Evolutionary conservation across 2,113 vertebrate genomes (phyloP).

Genomic region (Thomomys bottae): DNA sequence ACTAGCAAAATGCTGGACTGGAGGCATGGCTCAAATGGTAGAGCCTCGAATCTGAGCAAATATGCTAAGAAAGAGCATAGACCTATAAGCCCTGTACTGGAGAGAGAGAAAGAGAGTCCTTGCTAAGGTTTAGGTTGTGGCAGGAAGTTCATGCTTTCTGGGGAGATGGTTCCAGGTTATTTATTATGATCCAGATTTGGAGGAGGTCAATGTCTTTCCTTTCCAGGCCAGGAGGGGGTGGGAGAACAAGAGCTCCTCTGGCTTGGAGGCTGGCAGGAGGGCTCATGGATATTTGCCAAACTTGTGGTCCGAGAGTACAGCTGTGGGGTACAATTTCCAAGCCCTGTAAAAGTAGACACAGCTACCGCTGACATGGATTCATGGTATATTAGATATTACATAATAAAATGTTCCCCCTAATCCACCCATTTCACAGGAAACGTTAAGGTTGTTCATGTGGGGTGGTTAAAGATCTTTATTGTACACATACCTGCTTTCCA

Average conservation of each 20-base stretch:
- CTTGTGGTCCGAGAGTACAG: neutral
- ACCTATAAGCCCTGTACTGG: no score
- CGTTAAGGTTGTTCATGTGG: conserved; percentile 43
- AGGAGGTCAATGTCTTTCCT: neutral
- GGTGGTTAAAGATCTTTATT: conserved; percentile 36
- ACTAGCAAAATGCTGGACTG: no score
- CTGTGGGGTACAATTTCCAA: neutral
- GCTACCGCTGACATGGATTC: neutral
- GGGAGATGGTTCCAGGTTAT: neutral
- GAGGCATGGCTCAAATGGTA: no score
- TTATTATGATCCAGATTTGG: neutral
- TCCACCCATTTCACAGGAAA: conserved; percentile 1
- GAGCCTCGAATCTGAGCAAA: no score
- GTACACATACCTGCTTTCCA: neutral
- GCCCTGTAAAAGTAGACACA: neutral
- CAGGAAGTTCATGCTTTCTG: neutral
- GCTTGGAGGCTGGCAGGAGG: no score
- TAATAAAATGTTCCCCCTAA: conserved; percentile 5
- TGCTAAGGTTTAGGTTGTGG: no score
- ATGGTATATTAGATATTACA: conserved; percentile 34
- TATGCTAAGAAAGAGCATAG: no score
- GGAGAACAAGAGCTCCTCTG: neutral
- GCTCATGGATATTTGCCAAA: no score
- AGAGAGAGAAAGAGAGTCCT: no score
- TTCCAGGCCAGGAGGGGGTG: neutral